Conservation (phyloP, 2,797 vertebrate genomes). For the Trachurus trachurus region DNA sequence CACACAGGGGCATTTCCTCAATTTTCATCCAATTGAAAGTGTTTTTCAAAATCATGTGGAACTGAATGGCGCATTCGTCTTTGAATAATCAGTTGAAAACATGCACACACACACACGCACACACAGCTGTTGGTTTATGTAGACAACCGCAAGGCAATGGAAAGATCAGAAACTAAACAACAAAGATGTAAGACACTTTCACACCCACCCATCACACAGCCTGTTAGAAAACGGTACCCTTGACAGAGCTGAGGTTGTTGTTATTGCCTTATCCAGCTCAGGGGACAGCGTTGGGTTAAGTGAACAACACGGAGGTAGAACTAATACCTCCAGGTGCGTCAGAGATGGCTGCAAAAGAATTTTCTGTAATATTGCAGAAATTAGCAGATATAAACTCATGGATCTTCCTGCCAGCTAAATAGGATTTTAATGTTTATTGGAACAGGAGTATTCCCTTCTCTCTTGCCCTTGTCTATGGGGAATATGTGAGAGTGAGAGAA, state of each 20-base stretch:
- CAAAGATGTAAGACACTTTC: constrained; percentile 40
- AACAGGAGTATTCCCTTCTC: not conserved
- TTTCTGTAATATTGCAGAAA: constrained; percentile 13
- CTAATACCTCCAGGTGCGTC: constrained; percentile 26
- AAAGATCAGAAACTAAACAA: constrained; percentile 58
- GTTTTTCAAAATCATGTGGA: too few relatives aligned
- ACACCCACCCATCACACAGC: constrained; percentile 40
- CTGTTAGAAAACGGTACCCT: constrained; percentile 31
- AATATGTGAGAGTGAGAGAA: not conserved
- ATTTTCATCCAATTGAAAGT: too few relatives aligned
- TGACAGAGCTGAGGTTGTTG: constrained; percentile 27
- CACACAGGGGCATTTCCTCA: too few relatives aligned
- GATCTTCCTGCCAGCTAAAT: constrained; percentile 17
- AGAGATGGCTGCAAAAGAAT: not conserved
- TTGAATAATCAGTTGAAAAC: too few relatives aligned
- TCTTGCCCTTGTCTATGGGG: not conserved
- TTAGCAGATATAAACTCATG: not conserved
- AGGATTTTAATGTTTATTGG: constrained; percentile 9
- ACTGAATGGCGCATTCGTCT: too few relatives aligned
- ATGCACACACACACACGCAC: too few relatives aligned
- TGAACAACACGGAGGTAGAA: constrained; percentile 31
- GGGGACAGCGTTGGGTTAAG: constrained; percentile 38
- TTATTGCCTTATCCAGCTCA: constrained; percentile 45
- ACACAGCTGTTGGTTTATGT: constrained; percentile 44
- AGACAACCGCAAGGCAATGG: constrained; percentile 42